These are phyloP conservation scores for Sebastiscus albofasciatus DNA, from an alignment of 2,797 vertebrate genomes.

Conservation along the genomic window DNA sequence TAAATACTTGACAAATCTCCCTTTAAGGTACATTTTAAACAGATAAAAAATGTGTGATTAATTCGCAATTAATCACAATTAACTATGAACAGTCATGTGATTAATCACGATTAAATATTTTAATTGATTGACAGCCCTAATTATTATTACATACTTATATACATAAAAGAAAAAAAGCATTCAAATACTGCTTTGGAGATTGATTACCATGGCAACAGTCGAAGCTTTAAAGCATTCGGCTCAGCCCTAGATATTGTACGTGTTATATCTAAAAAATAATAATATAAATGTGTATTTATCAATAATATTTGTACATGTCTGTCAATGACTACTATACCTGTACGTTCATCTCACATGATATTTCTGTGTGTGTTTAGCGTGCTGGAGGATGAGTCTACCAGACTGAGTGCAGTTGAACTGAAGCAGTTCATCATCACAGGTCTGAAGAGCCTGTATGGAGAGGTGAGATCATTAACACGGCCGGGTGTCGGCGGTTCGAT, in stretches of 20 bases:
- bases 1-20: no score
- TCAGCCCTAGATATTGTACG: neutral
- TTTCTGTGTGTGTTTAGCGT: conserved; percentile 41
- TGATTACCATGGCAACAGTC: no score
- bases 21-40: no score
- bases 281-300: neutral
- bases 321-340: no score
- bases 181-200: no score
- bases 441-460: conserved; percentile 89
- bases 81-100: no score
- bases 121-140: no score
- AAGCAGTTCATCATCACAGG: conserved; percentile 90
- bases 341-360: neutral
- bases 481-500: neutral
- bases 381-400: conserved; percentile 78
- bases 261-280: neutral
- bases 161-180: no score
- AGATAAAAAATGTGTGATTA: no score
- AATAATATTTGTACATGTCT: neutral
- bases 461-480: conserved; percentile 78
- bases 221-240: neutral
- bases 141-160: no score
- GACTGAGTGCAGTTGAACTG: conserved; percentile 83
- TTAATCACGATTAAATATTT: no score
- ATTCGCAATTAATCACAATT: no score